phyloP scores from a whole-genome alignment of 2,797 vertebrate genomes.

The Cygnus olor region DNA sequence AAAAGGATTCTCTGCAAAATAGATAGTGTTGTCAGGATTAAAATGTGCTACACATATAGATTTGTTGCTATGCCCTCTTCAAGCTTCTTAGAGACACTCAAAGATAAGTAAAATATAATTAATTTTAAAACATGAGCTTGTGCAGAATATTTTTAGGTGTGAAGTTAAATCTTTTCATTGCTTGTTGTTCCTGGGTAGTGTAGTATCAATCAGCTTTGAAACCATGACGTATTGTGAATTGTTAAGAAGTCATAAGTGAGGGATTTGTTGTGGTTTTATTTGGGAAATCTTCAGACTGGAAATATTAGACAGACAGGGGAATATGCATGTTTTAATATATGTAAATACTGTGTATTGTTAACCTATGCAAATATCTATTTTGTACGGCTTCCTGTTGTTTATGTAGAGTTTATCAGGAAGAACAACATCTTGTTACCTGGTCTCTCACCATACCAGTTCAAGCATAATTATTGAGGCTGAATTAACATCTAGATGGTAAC shows the following conservation, averaged over 20 bases:
- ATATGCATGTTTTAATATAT: background rate
- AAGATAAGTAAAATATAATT: background rate
- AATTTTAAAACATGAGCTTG: background rate
- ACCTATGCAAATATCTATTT: background rate
- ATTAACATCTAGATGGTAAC: too few relatives aligned
- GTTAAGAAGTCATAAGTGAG: background rate
- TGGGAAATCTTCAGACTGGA: background rate
- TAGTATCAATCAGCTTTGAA: fast-evolving
- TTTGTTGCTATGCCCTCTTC: background rate
- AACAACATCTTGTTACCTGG: background rate
- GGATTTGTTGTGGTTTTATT: background rate
- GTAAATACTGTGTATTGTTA: background rate
- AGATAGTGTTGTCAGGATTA: background rate
- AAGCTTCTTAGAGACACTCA: background rate
- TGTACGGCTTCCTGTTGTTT: background rate
- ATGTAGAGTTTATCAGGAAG: background rate
- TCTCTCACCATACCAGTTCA: background rate
- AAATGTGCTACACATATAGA: background rate
- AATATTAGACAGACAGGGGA: background rate
- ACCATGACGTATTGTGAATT: background rate
- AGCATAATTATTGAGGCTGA: background rate
- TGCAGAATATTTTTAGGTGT: background rate
- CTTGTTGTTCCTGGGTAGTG: background rate
- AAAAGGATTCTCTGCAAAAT: background rate
- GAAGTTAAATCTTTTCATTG: background rate